Percentiles rank a stretch among this genome's conserved stretches.
These are phyloP conservation scores for Athalia circularis DNA, from an alignment of 2,888 invertebrate genomes.

Conservation along the genomic window DNA sequence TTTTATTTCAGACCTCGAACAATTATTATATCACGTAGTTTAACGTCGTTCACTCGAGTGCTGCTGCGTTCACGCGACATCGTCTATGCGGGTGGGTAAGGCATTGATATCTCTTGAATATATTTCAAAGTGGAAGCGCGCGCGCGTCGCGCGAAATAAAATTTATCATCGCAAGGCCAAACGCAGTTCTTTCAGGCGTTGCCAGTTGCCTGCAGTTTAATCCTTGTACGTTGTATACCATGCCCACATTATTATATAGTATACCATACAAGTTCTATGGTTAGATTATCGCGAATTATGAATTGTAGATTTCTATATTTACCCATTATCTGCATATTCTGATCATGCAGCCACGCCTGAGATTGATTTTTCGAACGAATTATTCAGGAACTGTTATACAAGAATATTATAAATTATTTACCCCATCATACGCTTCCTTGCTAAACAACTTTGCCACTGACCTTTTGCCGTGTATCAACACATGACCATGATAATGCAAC, in stretches of 20 bases:
- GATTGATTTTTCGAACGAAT: background rate
- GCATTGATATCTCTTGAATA: constrained; percentile 24
- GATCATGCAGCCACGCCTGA: too few relatives aligned
- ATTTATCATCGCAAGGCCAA: constrained; percentile 7
- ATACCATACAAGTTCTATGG: background rate
- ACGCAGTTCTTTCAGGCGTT: background rate
- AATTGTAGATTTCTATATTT: too few relatives aligned
- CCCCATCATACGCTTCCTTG: background rate
- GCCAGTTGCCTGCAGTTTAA: background rate
- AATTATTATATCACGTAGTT: background rate
- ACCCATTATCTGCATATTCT: too few relatives aligned
- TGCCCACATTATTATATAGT: background rate
- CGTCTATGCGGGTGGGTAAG: constrained; percentile 24
- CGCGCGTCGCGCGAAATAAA: background rate
- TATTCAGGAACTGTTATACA: background rate
- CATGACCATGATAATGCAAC: constrained; percentile 24
- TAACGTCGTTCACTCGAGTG: too few relatives aligned
- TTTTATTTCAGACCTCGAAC: constrained; percentile 11
- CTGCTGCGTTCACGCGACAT: too few relatives aligned
- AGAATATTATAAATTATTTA: background rate
- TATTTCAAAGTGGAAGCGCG: too few relatives aligned
- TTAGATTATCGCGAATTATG: too few relatives aligned
- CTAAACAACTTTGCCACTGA: constrained; percentile 37
- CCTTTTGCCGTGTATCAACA: constrained; percentile 9
- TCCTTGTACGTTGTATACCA: background rate